Base-by-base conservation (phyloP, 2,797 vertebrate genomes). In the Harpagifer antarcticus region DNA sequence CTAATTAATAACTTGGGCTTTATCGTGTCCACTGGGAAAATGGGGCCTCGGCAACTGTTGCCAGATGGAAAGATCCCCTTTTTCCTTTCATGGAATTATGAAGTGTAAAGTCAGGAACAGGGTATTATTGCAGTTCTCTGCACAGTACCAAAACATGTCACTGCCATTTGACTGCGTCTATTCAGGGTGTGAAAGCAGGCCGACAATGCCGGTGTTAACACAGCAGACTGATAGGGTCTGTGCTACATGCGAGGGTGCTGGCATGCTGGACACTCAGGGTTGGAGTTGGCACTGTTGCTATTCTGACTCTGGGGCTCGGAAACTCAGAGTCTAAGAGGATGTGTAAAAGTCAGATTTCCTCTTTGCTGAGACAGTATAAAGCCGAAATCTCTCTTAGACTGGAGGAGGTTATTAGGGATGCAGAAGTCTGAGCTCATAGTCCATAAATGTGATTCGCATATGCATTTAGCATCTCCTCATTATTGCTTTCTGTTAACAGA, bases 91-190 rank as follows among this genome's bases (percentile, higher is more conserved):
- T 86, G 88, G 86, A 92, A 86, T 92, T 89, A 92, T 90, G 88
- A 91, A 92, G 88, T 91, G 88, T 85, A 87, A 93, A 93, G 86
- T 88, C 88, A 93, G 92, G 89, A 93, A 92, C 88, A 91, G 90
- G 89, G 93, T 92, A 93, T 94, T 91, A 93, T 94, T 92, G 86
- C 86, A 91, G 91, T 87, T 89, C 89, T 91, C 82, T 80, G 88
- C 88, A 90, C 87, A 88, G 82, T 86, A 91, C 84, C 84, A 91
- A 92, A 93, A 92, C 90, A 91, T 83, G 90, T 86, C 87, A 82
- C 85, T 90, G 83, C 86, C 85, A 91, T 91, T 90, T 88, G 81
- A 90, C 83, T 89, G 90, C 79, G 45, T 83, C 89, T 84, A 92
- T 84, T 90, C 90, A 88, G 81, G 78, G 86, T 85, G 87, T 82